phyloP scores from a whole-genome alignment of 2,797 vertebrate species.

The Ctenosaura bakeri region DNA sequence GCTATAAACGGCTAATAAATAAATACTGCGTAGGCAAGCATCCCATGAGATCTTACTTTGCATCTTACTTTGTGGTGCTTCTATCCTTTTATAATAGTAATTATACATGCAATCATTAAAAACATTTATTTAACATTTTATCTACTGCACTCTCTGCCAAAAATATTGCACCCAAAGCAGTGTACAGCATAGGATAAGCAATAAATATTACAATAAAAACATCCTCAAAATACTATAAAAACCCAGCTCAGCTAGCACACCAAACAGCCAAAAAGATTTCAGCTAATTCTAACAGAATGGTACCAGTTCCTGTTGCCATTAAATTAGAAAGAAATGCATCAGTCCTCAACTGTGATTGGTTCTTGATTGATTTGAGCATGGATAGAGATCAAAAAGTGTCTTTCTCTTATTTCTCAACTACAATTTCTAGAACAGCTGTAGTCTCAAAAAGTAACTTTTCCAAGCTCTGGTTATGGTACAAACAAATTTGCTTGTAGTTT shows the following conservation, averaged over 20 bases:
- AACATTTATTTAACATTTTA: slow-evolving; percentile 25
- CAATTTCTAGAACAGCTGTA: too few relatives aligned
- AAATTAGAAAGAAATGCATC: neutral
- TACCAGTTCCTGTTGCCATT: neutral
- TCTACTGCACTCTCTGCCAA: neutral
- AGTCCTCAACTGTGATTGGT: neutral
- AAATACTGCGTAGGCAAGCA: neutral
- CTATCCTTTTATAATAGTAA: slow-evolving; percentile 1
- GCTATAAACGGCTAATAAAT: neutral
- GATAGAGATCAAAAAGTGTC: neutral
- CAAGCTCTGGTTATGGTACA: too few relatives aligned
- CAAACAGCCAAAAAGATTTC: neutral
- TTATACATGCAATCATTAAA: slow-evolving; percentile 24
- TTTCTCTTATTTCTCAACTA: too few relatives aligned
- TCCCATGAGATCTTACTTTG: slow-evolving; percentile 31
- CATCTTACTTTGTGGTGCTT: slow-evolving; percentile 19
- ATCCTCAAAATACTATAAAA: neutral
- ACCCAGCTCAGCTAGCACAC: neutral
- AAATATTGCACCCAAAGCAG: slow-evolving; percentile 14
- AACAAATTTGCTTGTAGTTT: too few relatives aligned
- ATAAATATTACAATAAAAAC: slow-evolving; percentile 2
- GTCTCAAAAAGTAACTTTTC: too few relatives aligned
- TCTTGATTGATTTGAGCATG: neutral
- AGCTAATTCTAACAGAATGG: neutral
- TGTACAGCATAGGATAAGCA: neutral